Evolutionary conservation across 2,113 vertebrate species (phyloP).

Genomic region (Delphinapterus leucas): DNA sequence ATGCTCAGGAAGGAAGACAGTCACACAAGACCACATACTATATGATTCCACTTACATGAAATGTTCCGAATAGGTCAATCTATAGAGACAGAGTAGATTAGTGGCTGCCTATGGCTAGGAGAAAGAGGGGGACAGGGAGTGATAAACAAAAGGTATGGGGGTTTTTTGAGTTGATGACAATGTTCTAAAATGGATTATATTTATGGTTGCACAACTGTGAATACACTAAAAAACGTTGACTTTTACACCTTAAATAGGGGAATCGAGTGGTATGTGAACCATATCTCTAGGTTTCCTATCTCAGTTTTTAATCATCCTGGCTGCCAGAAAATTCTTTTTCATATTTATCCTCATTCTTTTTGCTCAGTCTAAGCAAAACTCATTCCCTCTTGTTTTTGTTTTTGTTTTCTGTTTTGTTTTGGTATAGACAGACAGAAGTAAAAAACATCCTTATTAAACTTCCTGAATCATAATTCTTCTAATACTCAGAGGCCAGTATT

Average conservation of each 20-base stretch:
- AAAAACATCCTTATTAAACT: neutral
- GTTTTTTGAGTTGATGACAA: neutral
- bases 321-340: neutral
- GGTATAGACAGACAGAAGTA: neutral
- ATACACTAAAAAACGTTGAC: neutral
- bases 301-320: neutral
- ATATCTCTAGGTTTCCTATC: neutral
- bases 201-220: neutral
- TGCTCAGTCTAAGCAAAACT: neutral
- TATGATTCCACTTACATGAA: neutral
- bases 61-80: neutral
- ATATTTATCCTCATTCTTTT: neutral
- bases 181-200: neutral
- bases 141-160: neutral
- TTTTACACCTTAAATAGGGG: neutral
- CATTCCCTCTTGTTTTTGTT: neutral
- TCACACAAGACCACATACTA: neutral
- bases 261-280: neutral
- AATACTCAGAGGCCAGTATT: neutral
- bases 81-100: neutral
- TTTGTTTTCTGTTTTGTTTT: neutral
- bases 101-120: neutral
- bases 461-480: neutral
- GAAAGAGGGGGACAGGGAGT: neutral
- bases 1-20: neutral